These are phyloP conservation scores for Battus philenor DNA, from an alignment of 1,140 invertebrate species.

Conservation along the genomic window DNA sequence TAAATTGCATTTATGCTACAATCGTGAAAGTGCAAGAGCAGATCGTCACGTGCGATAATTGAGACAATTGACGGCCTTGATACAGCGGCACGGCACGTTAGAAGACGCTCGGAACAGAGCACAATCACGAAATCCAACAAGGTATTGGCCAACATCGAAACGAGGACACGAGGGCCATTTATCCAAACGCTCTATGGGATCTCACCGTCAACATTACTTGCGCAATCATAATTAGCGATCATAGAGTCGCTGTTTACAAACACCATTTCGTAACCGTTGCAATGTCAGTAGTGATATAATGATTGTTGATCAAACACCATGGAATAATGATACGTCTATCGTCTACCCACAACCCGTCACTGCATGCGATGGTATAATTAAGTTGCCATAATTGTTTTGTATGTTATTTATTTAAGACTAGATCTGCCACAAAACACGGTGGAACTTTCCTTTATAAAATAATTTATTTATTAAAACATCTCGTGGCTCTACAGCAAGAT, in stretches of 20 bases:
- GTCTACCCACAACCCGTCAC: no score
- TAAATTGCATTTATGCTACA: constrained; percentile 24
- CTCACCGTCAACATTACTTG: background rate
- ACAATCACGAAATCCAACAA: constrained; percentile 30
- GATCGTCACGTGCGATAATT: constrained; percentile 47
- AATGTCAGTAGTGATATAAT: constrained; percentile 6
- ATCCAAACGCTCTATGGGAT: constrained; percentile 22
- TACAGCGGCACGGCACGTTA: constrained; percentile 22
- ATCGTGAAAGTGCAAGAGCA: constrained; percentile 45
- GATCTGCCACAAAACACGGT: no score
- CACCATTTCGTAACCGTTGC: background rate
- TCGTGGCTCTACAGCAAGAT: no score
- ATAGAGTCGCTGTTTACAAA: background rate
- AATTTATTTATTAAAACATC: no score
- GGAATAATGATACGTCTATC: no score
- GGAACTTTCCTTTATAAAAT: no score
- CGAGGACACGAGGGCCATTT: constrained; percentile 28
- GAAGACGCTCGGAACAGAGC: constrained; percentile 30
- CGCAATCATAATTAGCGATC: constrained; percentile 4
- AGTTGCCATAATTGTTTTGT: no score
- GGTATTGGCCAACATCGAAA: constrained; percentile 26
- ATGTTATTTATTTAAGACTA: no score
- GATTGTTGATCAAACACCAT: no score
- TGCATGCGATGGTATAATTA: no score
- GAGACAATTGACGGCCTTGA: constrained; percentile 48